Conservation (phyloP, 1,140 invertebrate species). For the Scaptodrosophila lebanonensis region DNA sequence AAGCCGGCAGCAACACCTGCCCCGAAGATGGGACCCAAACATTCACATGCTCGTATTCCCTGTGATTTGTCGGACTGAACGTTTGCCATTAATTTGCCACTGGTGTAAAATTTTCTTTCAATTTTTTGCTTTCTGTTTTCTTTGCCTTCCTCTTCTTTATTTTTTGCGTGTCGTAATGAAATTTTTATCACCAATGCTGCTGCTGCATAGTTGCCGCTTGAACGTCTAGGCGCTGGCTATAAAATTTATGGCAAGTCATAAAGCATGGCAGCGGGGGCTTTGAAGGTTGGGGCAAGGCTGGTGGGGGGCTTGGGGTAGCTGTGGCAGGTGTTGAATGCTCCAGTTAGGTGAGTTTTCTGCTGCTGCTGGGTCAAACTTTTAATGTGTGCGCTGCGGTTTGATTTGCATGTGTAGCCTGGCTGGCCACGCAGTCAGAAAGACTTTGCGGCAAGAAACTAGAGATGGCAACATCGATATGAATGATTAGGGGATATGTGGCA, state of each 20-base stretch:
- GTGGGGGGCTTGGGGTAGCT: constrained; percentile 11
- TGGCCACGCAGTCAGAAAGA: too few relatives aligned
- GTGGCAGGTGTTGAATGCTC: constrained; percentile 36
- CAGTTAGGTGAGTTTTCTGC: constrained; percentile 41
- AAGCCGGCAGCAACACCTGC: constrained; percentile 25
- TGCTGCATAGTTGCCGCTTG: constrained; percentile 33
- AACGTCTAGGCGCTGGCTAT: constrained; percentile 65
- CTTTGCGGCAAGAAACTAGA: too few relatives aligned
- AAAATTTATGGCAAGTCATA: constrained; percentile 68
- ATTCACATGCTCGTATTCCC: constrained; percentile 24
- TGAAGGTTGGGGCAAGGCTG: constrained; percentile 6
- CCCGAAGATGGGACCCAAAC: constrained; percentile 6
- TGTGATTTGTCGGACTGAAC: constrained; percentile 37
- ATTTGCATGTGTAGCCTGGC: too few relatives aligned
- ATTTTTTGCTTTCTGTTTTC: constrained; percentile 29
- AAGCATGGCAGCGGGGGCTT: constrained; percentile 32
- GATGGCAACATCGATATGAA: too few relatives aligned
- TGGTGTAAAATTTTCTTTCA: constrained; percentile 53
- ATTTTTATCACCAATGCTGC: constrained; percentile 65
- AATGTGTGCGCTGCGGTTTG: constrained; percentile 43
- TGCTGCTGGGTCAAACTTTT: too few relatives aligned
- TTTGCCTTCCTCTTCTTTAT: too few relatives aligned
- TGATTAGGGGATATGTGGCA: too few relatives aligned
- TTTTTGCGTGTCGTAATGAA: constrained; percentile 70
- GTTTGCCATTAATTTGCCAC: constrained; percentile 49